Evolutionary conservation across 2,888 invertebrate species (phyloP), one percentile per base, ranked within the genome.

Genomic region (Hypolimnas misippus): DNA sequence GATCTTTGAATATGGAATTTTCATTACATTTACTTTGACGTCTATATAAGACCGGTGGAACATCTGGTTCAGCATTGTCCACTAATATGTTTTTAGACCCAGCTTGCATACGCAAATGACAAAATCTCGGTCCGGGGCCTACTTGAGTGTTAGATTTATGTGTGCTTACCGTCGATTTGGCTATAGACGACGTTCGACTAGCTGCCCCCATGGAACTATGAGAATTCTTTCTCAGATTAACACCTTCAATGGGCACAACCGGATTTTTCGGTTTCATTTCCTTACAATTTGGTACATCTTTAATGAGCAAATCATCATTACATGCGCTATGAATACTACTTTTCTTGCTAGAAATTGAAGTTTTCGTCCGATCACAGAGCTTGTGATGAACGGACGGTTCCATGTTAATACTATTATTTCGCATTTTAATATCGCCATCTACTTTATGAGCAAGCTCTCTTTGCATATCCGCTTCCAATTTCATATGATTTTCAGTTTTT

Each of bases 71-170:
- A 33, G 95, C 95, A 74, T 96, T 96, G 81, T 96, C 96, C 21
- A 97, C 87, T 4, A 97, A 86, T 73, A 97, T 96, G 79, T 96
- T 97, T 77, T 95, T 96, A 10, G 96, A 95, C 5, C 96, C 96
- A 5, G 95, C 95, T 75, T 96, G 96, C 74, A 96, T 93, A 38
- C 96, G 93, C 76, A 96, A 93, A 56, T 96, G 95, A 75, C 96
- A 96, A 73, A 96, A 94, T 67, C 96, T 92, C 1, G 96, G 96
- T 0, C 96, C 96, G 10, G 92, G 92, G 1, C 92, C 92, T 0
- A 92, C 91, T 74, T 89, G 90, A 14, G 84, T 87, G 63, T 86
- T 89, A 49, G 91, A 92, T 72, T 90, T 92, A 60, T 92, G 92
- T 38, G 90, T 90, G 71, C 92, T 92, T 12, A 92, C 88, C 46